Percentiles rank a stretch among this genome's conserved stretches.
Evolutionary conservation across 1,140 invertebrate species (phyloP).

Genomic region (Drosophila ficusphila): DNA sequence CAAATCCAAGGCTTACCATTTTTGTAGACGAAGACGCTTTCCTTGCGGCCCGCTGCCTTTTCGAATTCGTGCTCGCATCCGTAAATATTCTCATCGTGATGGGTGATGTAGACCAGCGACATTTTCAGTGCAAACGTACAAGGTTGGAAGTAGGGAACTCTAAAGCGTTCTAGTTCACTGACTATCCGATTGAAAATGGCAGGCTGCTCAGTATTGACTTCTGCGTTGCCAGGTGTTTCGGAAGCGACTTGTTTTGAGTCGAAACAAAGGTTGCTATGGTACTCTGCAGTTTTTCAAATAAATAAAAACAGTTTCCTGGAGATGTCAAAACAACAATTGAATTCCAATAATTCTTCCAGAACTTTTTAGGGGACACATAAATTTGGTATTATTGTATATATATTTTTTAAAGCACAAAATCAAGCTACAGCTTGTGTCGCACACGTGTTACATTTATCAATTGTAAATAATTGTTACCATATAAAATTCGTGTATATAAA

Average conservation of each 20-base stretch:
- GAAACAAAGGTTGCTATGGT: constrained; percentile 27
- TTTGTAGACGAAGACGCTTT: background rate
- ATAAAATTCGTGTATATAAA: constrained; percentile 76
- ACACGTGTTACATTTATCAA: constrained; percentile 57
- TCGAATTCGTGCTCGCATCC: constrained; percentile 78
- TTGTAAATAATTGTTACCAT: constrained; percentile 60
- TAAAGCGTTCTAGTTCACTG: constrained; percentile 22
- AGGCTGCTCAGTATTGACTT: background rate
- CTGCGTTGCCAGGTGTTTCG: constrained; percentile 14
- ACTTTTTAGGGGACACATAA: background rate
- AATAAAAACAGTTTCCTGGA: background rate
- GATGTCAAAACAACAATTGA: background rate
- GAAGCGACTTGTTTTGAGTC: background rate
- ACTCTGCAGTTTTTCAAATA: background rate
- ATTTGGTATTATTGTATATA: constrained; percentile 22
- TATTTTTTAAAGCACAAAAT: constrained; percentile 72
- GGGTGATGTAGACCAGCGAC: constrained; percentile 85
- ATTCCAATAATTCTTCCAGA: background rate
- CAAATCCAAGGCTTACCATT: constrained; percentile 13
- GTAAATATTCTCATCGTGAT: constrained; percentile 85
- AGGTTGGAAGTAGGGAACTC: constrained; percentile 23
- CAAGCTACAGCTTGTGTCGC: constrained; percentile 65
- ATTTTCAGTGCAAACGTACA: constrained; percentile 53
- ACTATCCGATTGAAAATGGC: constrained; percentile 8
- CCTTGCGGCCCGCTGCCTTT: constrained; percentile 3